Evolutionary conservation across 2,113 vertebrate genomes (phyloP), one percentile per base, ranked within the genome.

Genomic region (Turnix velox): DNA sequence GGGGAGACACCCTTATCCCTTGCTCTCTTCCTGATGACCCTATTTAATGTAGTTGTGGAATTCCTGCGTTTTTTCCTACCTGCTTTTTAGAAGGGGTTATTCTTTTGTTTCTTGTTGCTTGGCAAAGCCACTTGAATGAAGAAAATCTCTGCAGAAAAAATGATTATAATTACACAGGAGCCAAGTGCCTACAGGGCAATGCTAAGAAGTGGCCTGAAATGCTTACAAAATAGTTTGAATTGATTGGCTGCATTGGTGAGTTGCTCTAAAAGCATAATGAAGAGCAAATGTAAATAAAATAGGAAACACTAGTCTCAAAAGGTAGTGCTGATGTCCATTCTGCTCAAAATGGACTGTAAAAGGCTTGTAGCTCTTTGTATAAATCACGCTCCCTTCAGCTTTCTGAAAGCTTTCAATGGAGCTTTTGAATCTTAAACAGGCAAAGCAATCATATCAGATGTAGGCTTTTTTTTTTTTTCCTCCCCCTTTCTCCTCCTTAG

Each of bases 51-150:
- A 79, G 46, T 78, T 92, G 18, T 84, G 66, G 71, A 37, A 87
- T 94, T 94, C 90, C 83, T 87, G 40, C 31, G 7, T 65, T 48
- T 92, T 90, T 74, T 67, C 5, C 57, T 65, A 37, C 67, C 55
- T 92, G 45, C n/a, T 91, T 91, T 93, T 91, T 87, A 91, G 84
- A n/a, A 14, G 7, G 12, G 49, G 62, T 93, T 95, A 33, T 92
- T 88, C 87, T 92, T 95, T 96, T 93, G 91, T 90, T 96, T 91
- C 87, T 92, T 66, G 78, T 91, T 95, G 89, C 92, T 92, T 95
- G 92, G 91, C 67, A 92, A 96, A 94, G 77, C 42, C 67, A 82
- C 87, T 91, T 95, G 92, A 95, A 84, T 75, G 86, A 94, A 77
- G 66, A 83, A 96, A 95, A 91, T 83, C 54, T 82, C 91, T 82